Conservation (phyloP, 1,140 invertebrate species). For the Agrypnia vestita region DNA sequence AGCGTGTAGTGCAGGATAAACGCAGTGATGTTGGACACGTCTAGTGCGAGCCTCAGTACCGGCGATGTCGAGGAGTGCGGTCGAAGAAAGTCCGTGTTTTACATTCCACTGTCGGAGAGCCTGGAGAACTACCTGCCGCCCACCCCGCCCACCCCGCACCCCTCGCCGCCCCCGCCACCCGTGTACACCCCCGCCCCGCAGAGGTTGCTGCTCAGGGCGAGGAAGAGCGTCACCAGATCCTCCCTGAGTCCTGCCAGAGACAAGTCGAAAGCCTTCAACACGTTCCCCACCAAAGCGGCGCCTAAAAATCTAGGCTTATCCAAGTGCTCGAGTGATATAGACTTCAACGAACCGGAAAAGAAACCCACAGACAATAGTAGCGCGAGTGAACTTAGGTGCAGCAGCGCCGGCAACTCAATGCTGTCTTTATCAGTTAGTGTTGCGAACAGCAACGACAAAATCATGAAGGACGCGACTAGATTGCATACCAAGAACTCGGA, state of each 20-base stretch:
- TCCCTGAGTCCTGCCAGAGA: conserved; percentile 40
- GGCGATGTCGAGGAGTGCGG: conserved; percentile 67
- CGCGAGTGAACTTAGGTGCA: conserved; percentile 3
- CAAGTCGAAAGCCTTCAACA: conserved; percentile 55
- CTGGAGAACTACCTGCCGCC: conserved; percentile 71
- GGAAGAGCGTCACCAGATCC: conserved; percentile 53
- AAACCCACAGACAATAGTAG: neutral
- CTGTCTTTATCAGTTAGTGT: conserved; percentile 19
- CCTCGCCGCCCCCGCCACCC: conserved; percentile 66
- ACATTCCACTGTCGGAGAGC: conserved; percentile 74
- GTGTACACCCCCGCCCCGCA: conserved; percentile 49
- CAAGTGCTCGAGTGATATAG: conserved; percentile 57
- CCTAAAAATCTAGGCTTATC: conserved; percentile 57
- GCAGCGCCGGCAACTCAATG: neutral
- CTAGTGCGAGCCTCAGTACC: conserved; percentile 52
- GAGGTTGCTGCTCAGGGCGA: conserved; percentile 50
- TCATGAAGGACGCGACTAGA: conserved; percentile 17
- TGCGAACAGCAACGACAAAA: conserved; percentile 4
- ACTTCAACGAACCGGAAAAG: conserved; percentile 41
- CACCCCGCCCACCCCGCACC: conserved; percentile 66
- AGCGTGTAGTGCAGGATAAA: neutral
- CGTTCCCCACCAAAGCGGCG: conserved; percentile 56
- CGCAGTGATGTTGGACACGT: conserved; percentile 55
- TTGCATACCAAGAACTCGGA: conserved; percentile 31
- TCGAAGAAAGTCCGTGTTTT: conserved; percentile 75